These are phyloP conservation scores for Lucilia sericata DNA, from an alignment of 1,140 invertebrate genomes.

Conservation along the genomic window DNA sequence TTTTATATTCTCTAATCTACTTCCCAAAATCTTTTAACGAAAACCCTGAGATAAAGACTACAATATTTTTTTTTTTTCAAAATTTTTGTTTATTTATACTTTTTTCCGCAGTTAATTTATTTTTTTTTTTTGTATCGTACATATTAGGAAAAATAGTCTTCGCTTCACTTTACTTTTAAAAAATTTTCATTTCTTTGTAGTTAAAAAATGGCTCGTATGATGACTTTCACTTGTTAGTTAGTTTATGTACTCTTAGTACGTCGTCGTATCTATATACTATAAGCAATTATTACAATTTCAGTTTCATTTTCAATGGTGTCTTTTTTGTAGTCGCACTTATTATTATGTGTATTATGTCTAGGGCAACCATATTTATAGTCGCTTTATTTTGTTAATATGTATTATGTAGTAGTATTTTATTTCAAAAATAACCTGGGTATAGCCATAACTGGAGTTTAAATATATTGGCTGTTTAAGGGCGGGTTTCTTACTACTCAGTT, in stretches of 20 bases:
- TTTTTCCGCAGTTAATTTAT: no score
- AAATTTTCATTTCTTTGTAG: neutral
- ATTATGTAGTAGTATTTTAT: neutral
- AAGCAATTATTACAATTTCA: neutral
- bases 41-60: no score
- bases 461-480: no score
- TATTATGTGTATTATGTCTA: conserved; percentile 12
- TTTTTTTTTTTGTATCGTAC: no score
- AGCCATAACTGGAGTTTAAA: no score
- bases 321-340: neutral
- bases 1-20: no score
- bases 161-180: neutral
- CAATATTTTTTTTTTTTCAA: no score
- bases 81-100: no score
- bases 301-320: conserved; percentile 3
- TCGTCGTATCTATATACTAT: neutral
- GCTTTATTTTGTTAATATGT: neutral
- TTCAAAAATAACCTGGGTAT: neutral
- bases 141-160: neutral
- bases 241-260: neutral
- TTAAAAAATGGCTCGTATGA: neutral
- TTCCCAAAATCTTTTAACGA: no score
- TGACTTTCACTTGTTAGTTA: neutral
- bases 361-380: conserved; percentile 3
- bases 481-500: no score